Percentiles rank a stretch among this genome's conserved stretches.
phyloP scores from a whole-genome alignment of 2,113 vertebrate species.

The Caloenas nicobarica region DNA sequence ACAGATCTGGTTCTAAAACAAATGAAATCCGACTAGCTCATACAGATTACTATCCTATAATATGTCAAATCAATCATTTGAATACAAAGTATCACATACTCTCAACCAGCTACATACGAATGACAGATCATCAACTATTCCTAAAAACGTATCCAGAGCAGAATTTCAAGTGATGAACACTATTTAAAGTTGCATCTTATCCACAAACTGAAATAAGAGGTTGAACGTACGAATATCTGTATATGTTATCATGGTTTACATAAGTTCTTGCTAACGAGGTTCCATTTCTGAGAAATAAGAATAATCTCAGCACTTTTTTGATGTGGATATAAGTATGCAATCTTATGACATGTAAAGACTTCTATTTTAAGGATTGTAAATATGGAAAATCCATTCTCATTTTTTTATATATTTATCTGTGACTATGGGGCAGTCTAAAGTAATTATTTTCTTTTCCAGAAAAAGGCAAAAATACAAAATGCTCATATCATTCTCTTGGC shows the following conservation, averaged over 20 bases:
- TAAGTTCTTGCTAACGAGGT: not conserved
- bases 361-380: not conserved
- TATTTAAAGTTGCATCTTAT: not conserved
- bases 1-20: not conserved
- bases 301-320: not conserved
- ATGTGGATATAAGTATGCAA: not conserved
- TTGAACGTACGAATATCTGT: not conserved
- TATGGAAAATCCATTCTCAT: not conserved
- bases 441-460: not conserved
- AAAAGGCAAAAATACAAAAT: not conserved
- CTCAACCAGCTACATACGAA: not conserved
- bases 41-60: not conserved
- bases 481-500: not conserved
- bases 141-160: not conserved
- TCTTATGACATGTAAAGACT: not conserved
- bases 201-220: not conserved
- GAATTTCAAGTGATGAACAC: not conserved
- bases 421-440: not conserved
- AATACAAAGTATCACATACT: not conserved
- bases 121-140: not conserved
- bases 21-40: not conserved
- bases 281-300: not conserved
- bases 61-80: not conserved
- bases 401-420: not conserved
- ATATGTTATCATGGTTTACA: not conserved